Base-by-base conservation (phyloP, 2,113 vertebrate genomes). In the Himantopus leucocephalus region DNA sequence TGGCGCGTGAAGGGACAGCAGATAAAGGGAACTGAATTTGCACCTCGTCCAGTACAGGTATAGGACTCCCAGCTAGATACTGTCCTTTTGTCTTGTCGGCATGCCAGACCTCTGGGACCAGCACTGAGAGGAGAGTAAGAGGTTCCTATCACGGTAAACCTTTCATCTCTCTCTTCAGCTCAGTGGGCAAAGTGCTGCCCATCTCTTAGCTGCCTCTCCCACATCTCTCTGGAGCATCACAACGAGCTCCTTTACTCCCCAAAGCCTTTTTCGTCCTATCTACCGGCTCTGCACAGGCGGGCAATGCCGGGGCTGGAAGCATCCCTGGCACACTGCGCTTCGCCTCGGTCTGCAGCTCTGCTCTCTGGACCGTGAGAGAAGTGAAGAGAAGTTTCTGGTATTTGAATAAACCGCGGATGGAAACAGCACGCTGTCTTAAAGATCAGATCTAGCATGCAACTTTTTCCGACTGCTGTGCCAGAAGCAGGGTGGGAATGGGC, bases 401-500 rank as follows among this genome's bases (percentile, higher is more conserved):
- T 37, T 43, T 32, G 62, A 67, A 26, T 23, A 76, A 66, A 63
- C 6, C 62, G 29, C 2, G 16, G 50, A 47, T 64, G 50, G 68
- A 52, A 89, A 34, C 43, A 72, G 68, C 37, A 66, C 10, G 7
- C 17, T 23, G 13, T 15, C 59, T n/a, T 48, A 24, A 45, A 55
- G 62, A 67, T 10, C 53, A 35, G 45, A 41, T 15, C 27, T 22
- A 85, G 43, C 55, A 53, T 1, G 26, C 10, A 47, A 50, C 48
- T 68, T 80, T 16, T 47, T 76, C 53, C 34, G 41, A 18, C 53
- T 70, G 72, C 88, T 88, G 64, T 29, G 41, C 37, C 75, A 63
- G 73, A 53, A 58, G 47, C 53, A 58, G 64, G 60, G 76, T 60
- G 76, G 50, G 59, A 95, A 96, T 39, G 74, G 89, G 82, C 62